phyloP scores from a whole-genome alignment of 30 jellyfish, hydroid and myxozoan species.

The Morbakka virulenta region DNA sequence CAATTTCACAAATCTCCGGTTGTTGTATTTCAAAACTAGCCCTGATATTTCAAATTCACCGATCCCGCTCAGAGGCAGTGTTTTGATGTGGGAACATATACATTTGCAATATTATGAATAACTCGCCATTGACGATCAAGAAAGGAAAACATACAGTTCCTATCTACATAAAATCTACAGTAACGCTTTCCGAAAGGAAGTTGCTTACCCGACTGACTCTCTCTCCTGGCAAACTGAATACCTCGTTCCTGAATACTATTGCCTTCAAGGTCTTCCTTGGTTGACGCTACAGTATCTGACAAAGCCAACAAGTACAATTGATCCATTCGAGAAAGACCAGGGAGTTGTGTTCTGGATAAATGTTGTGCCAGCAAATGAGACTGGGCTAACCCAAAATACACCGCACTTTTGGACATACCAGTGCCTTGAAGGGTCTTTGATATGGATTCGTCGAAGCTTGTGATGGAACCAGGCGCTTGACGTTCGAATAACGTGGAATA shows the following conservation, averaged over 20 bases:
- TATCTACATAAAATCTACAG: too few relatives aligned
- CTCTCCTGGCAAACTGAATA: constrained; percentile 51
- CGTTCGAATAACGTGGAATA: neutral
- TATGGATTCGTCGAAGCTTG: neutral
- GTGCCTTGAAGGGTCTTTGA: constrained; percentile 38
- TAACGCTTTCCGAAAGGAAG: too few relatives aligned
- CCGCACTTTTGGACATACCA: constrained; percentile 84
- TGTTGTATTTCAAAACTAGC: too few relatives aligned
- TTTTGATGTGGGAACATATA: too few relatives aligned
- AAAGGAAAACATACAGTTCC: too few relatives aligned
- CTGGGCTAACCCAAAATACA: constrained; percentile 88
- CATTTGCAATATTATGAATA: too few relatives aligned
- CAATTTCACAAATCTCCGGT: too few relatives aligned
- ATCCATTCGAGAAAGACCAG: constrained; percentile 89
- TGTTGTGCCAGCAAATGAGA: constrained; percentile 79
- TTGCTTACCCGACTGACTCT: too few relatives aligned
- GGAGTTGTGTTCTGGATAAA: constrained; percentile 71
- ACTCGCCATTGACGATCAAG: too few relatives aligned
- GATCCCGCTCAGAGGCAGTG: too few relatives aligned
- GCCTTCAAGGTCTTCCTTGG: constrained; percentile 77
- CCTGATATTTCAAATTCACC: too few relatives aligned
- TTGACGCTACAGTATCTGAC: constrained; percentile 96
- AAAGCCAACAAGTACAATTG: constrained; percentile 89
- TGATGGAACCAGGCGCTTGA: neutral
- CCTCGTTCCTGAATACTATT: constrained; percentile 77